These are phyloP conservation scores for Triplophysa tibetana DNA, from an alignment of 2,113 vertebrate species.

Conservation along the genomic window DNA sequence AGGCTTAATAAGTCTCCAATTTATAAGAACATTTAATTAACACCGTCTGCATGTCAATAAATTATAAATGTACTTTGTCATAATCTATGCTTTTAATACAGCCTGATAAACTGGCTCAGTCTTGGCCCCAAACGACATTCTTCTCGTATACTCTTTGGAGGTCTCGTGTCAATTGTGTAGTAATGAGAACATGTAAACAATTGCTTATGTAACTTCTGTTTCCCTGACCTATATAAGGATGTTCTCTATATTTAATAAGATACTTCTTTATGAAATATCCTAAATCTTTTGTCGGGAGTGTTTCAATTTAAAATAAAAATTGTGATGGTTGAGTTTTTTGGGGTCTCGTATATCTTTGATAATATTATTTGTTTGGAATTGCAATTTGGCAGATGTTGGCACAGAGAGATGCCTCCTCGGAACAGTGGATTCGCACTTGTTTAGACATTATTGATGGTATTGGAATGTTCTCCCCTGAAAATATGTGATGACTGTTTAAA, in stretches of 20 bases:
- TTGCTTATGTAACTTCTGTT: neutral
- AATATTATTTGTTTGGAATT: neutral
- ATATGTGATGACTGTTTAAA: neutral
- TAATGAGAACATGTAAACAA: neutral
- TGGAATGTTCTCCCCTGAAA: neutral
- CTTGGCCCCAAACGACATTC: neutral
- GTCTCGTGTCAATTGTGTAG: neutral
- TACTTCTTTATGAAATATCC: neutral
- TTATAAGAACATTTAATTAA: neutral
- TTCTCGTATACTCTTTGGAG: neutral
- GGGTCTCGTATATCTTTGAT: too few species aligned
- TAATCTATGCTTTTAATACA: neutral
- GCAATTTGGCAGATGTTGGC: neutral
- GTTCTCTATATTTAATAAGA: too few species aligned
- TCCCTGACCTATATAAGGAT: neutral
- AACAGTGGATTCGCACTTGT: conserved; percentile 3
- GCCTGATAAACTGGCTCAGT: neutral
- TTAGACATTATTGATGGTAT: conserved; percentile 1
- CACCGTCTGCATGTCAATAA: too few species aligned
- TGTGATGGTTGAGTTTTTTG: too few species aligned
- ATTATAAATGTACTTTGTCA: neutral
- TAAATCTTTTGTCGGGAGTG: too few species aligned
- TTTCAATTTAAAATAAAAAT: too few species aligned
- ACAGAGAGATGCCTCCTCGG: neutral
- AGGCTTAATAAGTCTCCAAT: neutral